phyloP scores from a whole-genome alignment of 2,797 vertebrate species.

The Iguana delicatissima region DNA sequence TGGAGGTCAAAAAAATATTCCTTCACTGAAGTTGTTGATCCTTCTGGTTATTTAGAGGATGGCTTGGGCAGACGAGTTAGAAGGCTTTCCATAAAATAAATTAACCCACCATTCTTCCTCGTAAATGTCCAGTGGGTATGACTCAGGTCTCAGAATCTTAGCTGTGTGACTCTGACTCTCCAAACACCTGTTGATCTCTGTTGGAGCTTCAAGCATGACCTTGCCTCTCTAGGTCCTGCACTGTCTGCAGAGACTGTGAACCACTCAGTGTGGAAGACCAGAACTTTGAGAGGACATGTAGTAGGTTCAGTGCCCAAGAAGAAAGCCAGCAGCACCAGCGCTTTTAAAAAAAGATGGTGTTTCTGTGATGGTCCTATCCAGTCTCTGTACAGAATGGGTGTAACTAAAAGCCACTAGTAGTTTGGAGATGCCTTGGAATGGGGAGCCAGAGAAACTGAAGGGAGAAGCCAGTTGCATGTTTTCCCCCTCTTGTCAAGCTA shows the following conservation, averaged over 20 bases:
- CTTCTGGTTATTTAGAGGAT: constrained; percentile 65
- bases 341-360: neutral
- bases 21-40: constrained; percentile 71
- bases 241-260: neutral
- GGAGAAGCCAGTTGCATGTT: neutral
- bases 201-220: neutral
- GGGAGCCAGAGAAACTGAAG: neutral
- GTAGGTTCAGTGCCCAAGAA: neutral
- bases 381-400: neutral
- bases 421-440: neutral
- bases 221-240: neutral
- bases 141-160: constrained; percentile 16
- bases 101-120: constrained; percentile 57
- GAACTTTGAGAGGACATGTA: neutral
- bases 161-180: neutral
- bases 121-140: constrained; percentile 37
- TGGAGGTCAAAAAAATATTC: constrained; percentile 48
- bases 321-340: neutral
- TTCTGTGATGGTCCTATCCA: constrained; percentile 11
- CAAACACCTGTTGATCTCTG: neutral
- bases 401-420: neutral
- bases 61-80: constrained; percentile 58
- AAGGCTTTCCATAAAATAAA: constrained; percentile 64
- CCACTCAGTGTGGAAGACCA: neutral
- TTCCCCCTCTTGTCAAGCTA: neutral